A percentile compares a stretch with the other conserved stretches of the same genome.
Conservation (phyloP, 2,888 invertebrate species). For the Ophion ventricosus region DNA sequence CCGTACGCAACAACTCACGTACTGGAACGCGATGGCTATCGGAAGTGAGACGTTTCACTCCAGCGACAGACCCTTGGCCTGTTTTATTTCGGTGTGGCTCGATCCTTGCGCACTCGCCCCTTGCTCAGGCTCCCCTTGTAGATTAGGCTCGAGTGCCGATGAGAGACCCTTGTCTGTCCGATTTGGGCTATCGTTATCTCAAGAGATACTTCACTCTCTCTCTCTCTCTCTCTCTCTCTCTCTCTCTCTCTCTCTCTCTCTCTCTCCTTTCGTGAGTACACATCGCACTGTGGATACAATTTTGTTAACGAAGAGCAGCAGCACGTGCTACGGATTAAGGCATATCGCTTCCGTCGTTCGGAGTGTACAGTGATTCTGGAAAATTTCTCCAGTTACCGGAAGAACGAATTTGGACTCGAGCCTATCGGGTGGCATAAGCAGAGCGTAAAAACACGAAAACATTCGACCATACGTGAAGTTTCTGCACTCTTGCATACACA, state of each 20-base stretch:
- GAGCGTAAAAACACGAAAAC: conserved; percentile 39
- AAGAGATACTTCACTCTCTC: conserved; percentile 19
- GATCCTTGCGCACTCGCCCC: conserved; percentile 21
- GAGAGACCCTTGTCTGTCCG: conserved; percentile 23
- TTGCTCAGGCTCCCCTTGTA: neutral
- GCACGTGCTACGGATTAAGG: conserved; percentile 56
- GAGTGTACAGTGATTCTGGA: conserved; percentile 52
- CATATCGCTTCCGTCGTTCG: conserved; percentile 31
- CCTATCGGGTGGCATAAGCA: neutral
- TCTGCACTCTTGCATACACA: conserved; percentile 26
- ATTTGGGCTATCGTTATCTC: conserved; percentile 53
- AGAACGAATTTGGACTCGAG: conserved; percentile 49
- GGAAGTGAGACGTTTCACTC: conserved; percentile 40
- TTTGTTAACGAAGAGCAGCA: conserved; percentile 35
- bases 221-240: neutral
- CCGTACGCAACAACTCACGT: neutral
- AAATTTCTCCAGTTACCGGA: conserved; percentile 58
- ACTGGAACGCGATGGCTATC: conserved; percentile 23
- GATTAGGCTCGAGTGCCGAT: conserved; percentile 41
- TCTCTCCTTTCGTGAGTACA: neutral
- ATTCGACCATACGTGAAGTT: conserved; percentile 38
- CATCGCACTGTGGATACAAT: conserved; percentile 6
- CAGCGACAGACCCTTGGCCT: conserved; percentile 14
- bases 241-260: neutral
- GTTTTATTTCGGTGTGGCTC: conserved; percentile 39